Evolutionary conservation across 2,797 vertebrate genomes (phyloP).

Genomic region (Sebastes jordani): DNA sequence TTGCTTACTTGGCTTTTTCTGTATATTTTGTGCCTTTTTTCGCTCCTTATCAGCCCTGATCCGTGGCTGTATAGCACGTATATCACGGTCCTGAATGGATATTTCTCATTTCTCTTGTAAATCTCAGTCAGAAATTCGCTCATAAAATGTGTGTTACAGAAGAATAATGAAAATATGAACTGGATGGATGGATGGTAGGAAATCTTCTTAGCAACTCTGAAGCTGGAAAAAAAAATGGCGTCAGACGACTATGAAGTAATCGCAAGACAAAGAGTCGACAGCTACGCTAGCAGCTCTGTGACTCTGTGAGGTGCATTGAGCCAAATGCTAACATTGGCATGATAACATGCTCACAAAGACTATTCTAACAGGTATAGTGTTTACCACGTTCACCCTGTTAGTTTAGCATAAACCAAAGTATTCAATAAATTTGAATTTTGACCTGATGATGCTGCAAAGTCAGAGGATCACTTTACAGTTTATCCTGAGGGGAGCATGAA

Average conservation of each 20-base stretch:
- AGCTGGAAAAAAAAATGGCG: not conserved
- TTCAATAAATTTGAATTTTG: not conserved
- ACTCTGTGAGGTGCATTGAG: not conserved
- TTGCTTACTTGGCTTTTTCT: constrained; percentile 14
- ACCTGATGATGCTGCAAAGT: not conserved
- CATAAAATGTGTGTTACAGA: not conserved
- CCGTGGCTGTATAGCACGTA: not conserved
- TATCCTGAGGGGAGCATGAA: not conserved
- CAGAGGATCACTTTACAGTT: not conserved
- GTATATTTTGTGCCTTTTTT: constrained; percentile 33
- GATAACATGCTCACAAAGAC: no score
- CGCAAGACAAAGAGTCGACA: not conserved
- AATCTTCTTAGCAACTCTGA: not conserved
- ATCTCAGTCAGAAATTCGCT: constrained; percentile 12
- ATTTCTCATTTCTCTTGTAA: not conserved
- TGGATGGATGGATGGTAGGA: not conserved
- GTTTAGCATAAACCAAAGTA: not conserved
- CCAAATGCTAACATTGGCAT: not conserved
- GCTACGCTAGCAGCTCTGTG: not conserved
- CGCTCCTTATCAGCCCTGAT: not conserved
- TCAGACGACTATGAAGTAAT: not conserved
- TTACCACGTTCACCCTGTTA: not conserved
- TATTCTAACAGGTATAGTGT: not conserved
- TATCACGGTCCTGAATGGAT: not conserved
- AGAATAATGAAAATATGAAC: not conserved